Base-by-base conservation (phyloP, 1,140 invertebrate species). In the Leptonema lineaticorne region DNA sequence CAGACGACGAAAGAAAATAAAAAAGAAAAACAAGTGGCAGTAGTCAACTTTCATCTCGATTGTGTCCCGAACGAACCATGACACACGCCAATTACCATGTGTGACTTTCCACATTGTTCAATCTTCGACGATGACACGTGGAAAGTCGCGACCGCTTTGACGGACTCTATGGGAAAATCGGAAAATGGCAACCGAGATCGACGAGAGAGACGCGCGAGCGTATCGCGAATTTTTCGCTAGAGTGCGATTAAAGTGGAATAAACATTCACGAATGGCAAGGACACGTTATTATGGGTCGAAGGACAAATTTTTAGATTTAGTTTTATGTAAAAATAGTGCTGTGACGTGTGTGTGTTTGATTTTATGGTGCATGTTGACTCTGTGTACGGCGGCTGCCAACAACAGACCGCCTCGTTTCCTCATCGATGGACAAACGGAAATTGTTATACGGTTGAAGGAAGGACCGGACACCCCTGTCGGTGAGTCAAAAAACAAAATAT, bases 371-470 rank as follows among this genome's bases (percentile, higher is more conserved):
- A 22, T 53, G 50, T 1, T 53, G 2, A 11, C 16, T 27, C 16
- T 22, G 1, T 71, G 6, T 28, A n/a, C n/a, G n/a, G 68, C 14
- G 22, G 46, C 26, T 75, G 75, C 77, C n/a, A 81, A 82, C 37
- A 94, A 95, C 83, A 87, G 87, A 73, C 91, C 92, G 26, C 92
- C 92, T 0, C 83, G 90, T 57, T 94, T 95, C 78, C 82, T 94
- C 56, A 92, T 90, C 75, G 89, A 94, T 74, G 91, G 91, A 67
- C 91, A 94, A 79, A 91, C 91, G 66, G 92, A 95, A 85, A 94
- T 96, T 73, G 90, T 96, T 64, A 83, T 95, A 72, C 86, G 92
- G 75, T 83, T 95, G 72, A 94, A 93, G 78, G 93, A 96, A 84
- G 92, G 92, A 45, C 83, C 88, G 53, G 92, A 93, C 74, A 94